These are phyloP conservation scores for Varecia variegata DNA, from an alignment of 2,797 vertebrate species.

Conservation along the genomic window DNA sequence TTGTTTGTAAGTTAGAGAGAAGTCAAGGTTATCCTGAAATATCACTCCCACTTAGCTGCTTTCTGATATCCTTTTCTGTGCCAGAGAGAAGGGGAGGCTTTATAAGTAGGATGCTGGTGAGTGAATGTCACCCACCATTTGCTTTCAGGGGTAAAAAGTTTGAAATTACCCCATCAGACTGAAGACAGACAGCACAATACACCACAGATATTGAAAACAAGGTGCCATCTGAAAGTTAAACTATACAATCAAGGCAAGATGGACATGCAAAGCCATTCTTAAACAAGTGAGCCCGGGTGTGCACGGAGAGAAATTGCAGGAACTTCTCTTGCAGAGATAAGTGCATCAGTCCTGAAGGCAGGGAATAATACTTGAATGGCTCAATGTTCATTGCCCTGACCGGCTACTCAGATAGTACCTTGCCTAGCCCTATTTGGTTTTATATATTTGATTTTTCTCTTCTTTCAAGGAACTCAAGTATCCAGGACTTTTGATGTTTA, in stretches of 20 bases:
- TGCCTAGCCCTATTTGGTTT: background rate
- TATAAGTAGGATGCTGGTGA: background rate
- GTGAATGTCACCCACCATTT: background rate
- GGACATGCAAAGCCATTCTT: background rate
- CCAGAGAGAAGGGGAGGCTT: background rate
- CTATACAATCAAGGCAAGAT: background rate
- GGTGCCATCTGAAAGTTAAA: background rate
- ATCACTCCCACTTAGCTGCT: background rate
- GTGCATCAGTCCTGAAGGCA: background rate
- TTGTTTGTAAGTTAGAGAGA: conserved; percentile 52
- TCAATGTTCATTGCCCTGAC: background rate
- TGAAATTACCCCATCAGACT: background rate
- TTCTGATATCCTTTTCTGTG: background rate
- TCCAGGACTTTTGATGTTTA: background rate
- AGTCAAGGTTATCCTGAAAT: conserved; percentile 70
- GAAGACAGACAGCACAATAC: background rate
- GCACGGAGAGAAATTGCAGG: background rate
- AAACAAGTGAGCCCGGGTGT: background rate
- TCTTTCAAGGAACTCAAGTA: background rate
- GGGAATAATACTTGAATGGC: background rate
- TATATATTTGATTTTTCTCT: background rate
- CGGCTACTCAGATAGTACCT: background rate
- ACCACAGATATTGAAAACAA: background rate
- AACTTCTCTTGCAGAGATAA: background rate
- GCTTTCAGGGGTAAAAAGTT: conserved; percentile 17